Evolutionary conservation across 1,140 invertebrate species (phyloP).

Genomic region (Eueides isabella): DNA sequence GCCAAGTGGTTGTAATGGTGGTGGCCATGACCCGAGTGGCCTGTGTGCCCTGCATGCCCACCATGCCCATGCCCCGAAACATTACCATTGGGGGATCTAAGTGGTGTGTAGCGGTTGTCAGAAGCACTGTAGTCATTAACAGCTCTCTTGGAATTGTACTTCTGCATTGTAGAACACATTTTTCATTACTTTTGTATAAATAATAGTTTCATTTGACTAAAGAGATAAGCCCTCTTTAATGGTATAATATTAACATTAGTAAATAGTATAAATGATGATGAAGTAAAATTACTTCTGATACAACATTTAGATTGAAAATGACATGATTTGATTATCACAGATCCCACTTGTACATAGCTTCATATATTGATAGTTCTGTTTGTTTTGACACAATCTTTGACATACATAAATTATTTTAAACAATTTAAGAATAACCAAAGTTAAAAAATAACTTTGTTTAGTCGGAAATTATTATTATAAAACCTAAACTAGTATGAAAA

Average conservation of each 20-base stretch:
- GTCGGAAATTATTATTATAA: neutral
- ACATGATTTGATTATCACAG: neutral
- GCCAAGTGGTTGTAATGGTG: conserved; percentile 86
- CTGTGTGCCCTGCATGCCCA: conserved; percentile 86
- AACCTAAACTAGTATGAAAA: neutral
- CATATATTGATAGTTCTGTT: conserved; percentile 14
- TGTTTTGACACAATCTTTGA: conserved; percentile 16
- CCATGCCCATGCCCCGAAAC: conserved; percentile 83
- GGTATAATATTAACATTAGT: neutral
- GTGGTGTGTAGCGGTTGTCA: conserved; percentile 71
- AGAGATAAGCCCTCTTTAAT: neutral
- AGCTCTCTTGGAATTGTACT: conserved; percentile 76
- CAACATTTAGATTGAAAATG: neutral
- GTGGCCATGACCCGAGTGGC: conserved; percentile 84
- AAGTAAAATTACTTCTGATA: neutral
- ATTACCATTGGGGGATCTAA: conserved; percentile 77
- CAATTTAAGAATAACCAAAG: neutral
- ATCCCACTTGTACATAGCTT: conserved; percentile 37
- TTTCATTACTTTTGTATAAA: neutral
- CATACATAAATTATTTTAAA: neutral
- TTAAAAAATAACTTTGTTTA: neutral
- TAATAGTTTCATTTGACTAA: neutral
- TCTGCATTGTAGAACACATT: conserved; percentile 49
- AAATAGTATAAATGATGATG: neutral
- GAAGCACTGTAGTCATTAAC: conserved; percentile 82